A percentile compares a stretch with the other conserved stretches of the same genome.
These are phyloP conservation scores for Euplexia lucipara DNA, from an alignment of 2,888 invertebrate species.

Conservation along the genomic window DNA sequence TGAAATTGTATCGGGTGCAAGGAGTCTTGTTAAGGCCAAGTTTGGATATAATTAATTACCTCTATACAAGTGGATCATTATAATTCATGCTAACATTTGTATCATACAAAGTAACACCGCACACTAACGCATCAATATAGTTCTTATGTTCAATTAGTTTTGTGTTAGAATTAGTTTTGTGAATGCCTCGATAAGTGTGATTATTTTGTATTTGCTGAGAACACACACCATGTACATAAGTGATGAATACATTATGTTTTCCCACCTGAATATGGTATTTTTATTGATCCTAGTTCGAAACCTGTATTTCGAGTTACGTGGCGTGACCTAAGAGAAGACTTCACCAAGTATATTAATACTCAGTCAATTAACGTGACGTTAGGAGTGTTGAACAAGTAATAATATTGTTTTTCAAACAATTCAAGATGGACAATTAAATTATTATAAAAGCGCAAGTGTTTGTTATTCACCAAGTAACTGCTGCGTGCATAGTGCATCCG, in stretches of 20 bases:
- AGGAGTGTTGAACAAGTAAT: not conserved
- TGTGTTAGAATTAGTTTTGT: conserved; percentile 75
- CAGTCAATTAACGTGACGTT: conserved; percentile 3
- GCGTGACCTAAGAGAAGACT: conserved; percentile 9
- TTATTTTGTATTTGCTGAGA: conserved; percentile 80
- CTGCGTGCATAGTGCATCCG: conserved; percentile 16
- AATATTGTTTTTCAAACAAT: conserved; percentile 12
- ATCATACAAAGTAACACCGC: conserved; percentile 78
- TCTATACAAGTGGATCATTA: conserved; percentile 64
- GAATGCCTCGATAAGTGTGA: conserved; percentile 75
- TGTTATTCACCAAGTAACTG: conserved; percentile 24
- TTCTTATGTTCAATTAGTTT: conserved; percentile 76
- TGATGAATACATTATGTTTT: conserved; percentile 87
- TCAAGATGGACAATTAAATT: conserved; percentile 5
- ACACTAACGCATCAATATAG: conserved; percentile 77
- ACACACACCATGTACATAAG: conserved; percentile 86
- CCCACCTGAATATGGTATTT: conserved; percentile 75
- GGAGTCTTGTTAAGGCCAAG: conserved; percentile 41
- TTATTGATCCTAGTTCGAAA: conserved; percentile 32
- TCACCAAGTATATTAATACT: not conserved
- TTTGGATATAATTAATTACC: conserved; percentile 56
- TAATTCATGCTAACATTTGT: conserved; percentile 76
- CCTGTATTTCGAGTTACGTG: conserved; percentile 13
- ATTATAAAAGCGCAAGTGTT: conserved; percentile 20
- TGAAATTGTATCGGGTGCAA: conserved; percentile 38